Conservation (phyloP, 23 tunicate species). For the Halocynthia aurantium region DNA sequence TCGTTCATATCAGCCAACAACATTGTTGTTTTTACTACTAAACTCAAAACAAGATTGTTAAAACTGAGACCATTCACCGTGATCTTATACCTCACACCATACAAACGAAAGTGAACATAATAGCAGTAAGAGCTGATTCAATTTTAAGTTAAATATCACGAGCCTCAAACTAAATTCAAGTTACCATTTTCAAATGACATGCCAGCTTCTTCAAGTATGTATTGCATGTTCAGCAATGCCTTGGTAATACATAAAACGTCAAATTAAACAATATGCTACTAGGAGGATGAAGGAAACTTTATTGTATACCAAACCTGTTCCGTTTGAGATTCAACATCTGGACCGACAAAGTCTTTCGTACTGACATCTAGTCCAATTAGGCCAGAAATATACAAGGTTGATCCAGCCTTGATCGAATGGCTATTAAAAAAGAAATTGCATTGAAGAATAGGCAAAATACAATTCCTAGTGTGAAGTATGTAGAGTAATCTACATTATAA, state of each 20-base stretch:
- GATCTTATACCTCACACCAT: no score
- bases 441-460: no score
- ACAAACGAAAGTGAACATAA: no score
- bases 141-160: no score
- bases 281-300: no score
- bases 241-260: not conserved
- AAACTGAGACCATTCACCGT: not conserved
- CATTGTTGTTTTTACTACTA: slow-evolving; percentile 94
- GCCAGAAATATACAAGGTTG: slow-evolving; percentile 90
- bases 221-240: slow-evolving; percentile 67
- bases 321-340: slow-evolving; percentile 78
- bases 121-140: not conserved
- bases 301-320: slow-evolving; percentile 37
- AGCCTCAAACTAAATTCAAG: no score
- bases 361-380: slow-evolving; percentile 70
- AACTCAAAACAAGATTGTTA: not conserved
- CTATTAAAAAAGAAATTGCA: not conserved
- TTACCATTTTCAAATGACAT: slow-evolving; percentile 75
- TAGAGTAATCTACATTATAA: not conserved
- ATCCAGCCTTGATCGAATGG: slow-evolving; percentile 81
- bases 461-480: no score
- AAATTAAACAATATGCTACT: no score
- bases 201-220: slow-evolving; percentile 46
- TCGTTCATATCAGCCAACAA: slow-evolving; percentile 76
- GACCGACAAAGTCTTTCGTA: slow-evolving; percentile 59